These are phyloP conservation scores for Eurytoma adleriae DNA, from an alignment of 2,888 invertebrate species.

Conservation along the genomic window DNA sequence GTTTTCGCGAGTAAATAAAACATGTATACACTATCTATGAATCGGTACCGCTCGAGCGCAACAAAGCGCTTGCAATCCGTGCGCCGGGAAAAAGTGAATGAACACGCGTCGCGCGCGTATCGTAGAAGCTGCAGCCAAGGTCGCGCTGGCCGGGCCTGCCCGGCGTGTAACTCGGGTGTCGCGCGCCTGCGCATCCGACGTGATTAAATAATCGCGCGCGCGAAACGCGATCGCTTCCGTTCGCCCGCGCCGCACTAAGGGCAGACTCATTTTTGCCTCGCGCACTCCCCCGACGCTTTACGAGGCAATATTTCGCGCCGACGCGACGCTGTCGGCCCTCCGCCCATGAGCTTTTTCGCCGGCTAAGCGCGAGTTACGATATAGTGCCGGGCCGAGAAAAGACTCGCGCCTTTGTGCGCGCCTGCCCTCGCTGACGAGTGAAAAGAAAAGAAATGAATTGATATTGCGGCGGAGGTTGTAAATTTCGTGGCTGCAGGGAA, in stretches of 20 bases:
- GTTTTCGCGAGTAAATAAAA: too few relatives aligned
- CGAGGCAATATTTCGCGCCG: slow-evolving; percentile 4
- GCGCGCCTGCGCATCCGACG: slow-evolving; percentile 18
- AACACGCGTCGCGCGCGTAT: not conserved
- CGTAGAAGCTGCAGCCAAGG: not conserved
- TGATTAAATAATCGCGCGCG: slow-evolving; percentile 47
- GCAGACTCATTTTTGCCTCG: too few relatives aligned
- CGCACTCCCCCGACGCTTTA: not conserved
- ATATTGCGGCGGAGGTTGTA: too few relatives aligned
- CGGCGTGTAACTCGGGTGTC: slow-evolving; percentile 5
- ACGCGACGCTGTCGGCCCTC: not conserved
- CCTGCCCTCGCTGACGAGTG: too few relatives aligned
- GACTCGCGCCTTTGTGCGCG: too few relatives aligned
- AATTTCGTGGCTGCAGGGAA: too few relatives aligned
- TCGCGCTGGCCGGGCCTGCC: not conserved
- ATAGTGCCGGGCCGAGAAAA: too few relatives aligned
- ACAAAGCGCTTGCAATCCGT: too few relatives aligned
- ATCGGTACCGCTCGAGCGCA: too few relatives aligned
- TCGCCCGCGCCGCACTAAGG: not conserved
- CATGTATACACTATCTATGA: too few relatives aligned
- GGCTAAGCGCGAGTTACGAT: not conserved
- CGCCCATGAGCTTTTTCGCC: not conserved
- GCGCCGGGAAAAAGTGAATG: slow-evolving; percentile 5
- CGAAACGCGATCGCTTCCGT: slow-evolving; percentile 37
- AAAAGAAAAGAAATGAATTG: too few relatives aligned